These are phyloP conservation scores for Lasaia peninsularis DNA, from an alignment of 1,140 invertebrate species.

Conservation along the genomic window DNA sequence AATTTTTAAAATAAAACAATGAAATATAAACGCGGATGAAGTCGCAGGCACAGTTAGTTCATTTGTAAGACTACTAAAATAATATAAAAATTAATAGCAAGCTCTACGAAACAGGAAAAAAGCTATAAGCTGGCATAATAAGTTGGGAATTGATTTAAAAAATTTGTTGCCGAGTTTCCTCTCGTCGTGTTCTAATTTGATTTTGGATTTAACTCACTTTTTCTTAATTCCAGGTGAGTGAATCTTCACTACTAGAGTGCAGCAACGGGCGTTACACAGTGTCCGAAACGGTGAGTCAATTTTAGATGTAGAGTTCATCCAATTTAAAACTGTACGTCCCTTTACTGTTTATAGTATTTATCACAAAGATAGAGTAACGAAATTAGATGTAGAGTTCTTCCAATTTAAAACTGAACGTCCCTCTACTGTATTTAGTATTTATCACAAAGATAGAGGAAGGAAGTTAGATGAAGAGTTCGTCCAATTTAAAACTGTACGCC, in stretches of 20 bases:
- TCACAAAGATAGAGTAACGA: no score
- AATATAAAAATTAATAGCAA: no score
- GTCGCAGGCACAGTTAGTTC: no score
- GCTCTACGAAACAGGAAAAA: not conserved
- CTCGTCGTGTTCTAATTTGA: conserved; percentile 14
- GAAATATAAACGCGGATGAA: no score
- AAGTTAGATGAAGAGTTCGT: no score
- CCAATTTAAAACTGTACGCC: not conserved
- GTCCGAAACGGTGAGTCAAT: conserved; percentile 69
- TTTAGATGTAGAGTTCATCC: conserved; percentile 26
- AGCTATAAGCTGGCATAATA: not conserved
- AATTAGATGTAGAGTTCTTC: no score
- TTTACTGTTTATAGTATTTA: no score
- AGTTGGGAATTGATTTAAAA: conserved; percentile 1
- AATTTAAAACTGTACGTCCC: not conserved
- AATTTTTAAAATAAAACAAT: no score
- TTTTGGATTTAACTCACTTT: conserved; percentile 17
- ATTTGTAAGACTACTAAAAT: no score
- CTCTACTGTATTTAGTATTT: no score
- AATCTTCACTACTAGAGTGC: conserved; percentile 76
- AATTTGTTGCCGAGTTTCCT: conserved; percentile 10
- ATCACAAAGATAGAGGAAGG: no score
- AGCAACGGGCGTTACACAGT: conserved; percentile 72
- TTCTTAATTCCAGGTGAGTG: conserved; percentile 68
- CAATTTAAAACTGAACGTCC: not conserved